Evolutionary conservation across 1,140 invertebrate species (phyloP), one percentile per base, ranked within the genome.

Genomic region (Papilio dardanus): DNA sequence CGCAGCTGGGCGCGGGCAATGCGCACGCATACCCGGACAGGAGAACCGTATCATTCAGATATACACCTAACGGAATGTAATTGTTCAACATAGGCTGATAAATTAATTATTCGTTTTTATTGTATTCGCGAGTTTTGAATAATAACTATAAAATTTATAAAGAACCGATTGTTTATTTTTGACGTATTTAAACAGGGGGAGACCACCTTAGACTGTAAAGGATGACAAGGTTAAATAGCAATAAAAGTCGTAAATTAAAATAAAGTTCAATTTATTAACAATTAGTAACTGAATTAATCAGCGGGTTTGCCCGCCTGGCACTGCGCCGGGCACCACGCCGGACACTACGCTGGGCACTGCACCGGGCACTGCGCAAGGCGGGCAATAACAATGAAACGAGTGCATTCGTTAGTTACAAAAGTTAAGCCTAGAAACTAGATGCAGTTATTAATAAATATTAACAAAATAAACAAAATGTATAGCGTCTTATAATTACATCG

Each of bases 231-330:
- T n/a, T 19, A n/a, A 37, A 62, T n/a, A n/a, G 19, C 81, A 84
- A 75, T 79, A 84, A 88, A 88, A 81, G 66, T 75, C 75, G 65
- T 24, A 16, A 76, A 67, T 73, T 88, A 88, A 30, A 71, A 89
- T 91, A 88, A 90, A 86, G 76, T 89, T 88, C 77, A 81, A 90
- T 93, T 93, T 93, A 92, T 93, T 93, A 93, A 93, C 91, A 93
- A 92, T 93, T 93, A 93, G 89, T 92, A 90, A 88, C 85, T 85
- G 81, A 89, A 84, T 80, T 79, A 76, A 77, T 82, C 81, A 83
- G 80, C 76, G 68, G 74, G 79, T 78, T 84, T 81, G 79, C 83
- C 35, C 68, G 76, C 42, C 76, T 79, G 75, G 81, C 46, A 76
- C 76, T 76, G 69, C 30, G 19, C 37, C 31, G 19, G 8, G 14